Conservation (phyloP, 2,113 vertebrate species). For the Lepidiolamprologus cunningtoni region DNA sequence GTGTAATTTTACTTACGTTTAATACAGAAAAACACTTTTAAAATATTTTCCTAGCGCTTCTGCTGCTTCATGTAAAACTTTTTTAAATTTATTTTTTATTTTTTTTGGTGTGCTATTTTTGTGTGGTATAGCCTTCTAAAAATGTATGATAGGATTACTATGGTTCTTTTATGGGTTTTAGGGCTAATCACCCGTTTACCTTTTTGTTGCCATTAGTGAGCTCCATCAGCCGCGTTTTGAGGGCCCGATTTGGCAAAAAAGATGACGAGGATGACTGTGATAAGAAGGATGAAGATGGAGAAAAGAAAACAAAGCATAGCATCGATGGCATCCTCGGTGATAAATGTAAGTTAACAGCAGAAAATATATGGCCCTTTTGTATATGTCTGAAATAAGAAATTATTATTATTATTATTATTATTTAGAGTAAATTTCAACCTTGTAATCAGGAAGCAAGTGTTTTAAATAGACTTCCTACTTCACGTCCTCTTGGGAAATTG, state of each 20-base stretch:
- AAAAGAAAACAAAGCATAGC: slow-evolving; percentile 99
- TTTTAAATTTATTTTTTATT: not conserved
- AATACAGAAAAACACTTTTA: not conserved
- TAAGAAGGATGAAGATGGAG: slow-evolving; percentile 97
- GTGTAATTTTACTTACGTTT: not conserved
- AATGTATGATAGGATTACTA: slow-evolving; percentile 56
- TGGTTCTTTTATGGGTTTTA: slow-evolving; percentile 61
- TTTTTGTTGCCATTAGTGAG: slow-evolving; percentile 86
- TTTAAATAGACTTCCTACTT: slow-evolving; percentile 42
- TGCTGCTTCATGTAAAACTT: slow-evolving; percentile 44
- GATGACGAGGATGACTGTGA: slow-evolving; percentile 94
- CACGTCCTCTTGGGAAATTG: slow-evolving; percentile 56
- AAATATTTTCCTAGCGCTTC: not conserved
- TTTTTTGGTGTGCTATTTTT: slow-evolving; percentile 31
- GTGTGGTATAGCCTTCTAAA: slow-evolving; percentile 26
- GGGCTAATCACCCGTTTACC: slow-evolving; percentile 64
- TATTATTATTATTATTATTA: slow-evolving; percentile 30
- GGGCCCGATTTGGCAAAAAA: slow-evolving; percentile 99
- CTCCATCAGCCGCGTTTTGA: slow-evolving; percentile 99
- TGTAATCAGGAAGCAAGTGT: slow-evolving; percentile 39
- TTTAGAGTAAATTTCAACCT: slow-evolving; percentile 12
- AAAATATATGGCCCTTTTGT: slow-evolving; percentile 45
- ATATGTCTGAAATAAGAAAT: slow-evolving; percentile 24
- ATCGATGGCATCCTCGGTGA: slow-evolving; percentile 98
- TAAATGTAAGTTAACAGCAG: slow-evolving; percentile 85